Base-by-base conservation (phyloP, 2,888 invertebrate species). In the Caenorhabditis sulstoni region DNA sequence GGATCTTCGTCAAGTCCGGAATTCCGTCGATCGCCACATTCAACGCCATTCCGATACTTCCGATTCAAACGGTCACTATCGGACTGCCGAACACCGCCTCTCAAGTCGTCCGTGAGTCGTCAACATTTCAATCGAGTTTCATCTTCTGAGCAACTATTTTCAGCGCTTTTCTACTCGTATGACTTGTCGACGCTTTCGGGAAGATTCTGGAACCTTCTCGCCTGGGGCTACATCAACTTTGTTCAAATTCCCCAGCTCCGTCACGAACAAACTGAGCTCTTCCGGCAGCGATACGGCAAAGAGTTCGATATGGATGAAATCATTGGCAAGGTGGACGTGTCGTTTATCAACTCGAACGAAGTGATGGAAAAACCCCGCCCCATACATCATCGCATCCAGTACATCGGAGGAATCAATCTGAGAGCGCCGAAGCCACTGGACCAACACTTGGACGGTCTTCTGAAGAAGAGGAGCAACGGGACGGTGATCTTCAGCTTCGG, bases 321-420 rank as follows among this genome's bases (percentile, higher is more conserved):
- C 1, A 5, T 49, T 3, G 47, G 44, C 1, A 53, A 59, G 22
- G 45, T 79, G 1, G 81, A 79, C 44, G 12, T 81, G 8, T 35
- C 79, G 1, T 87, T 87, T 47, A 37, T 88, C 3, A 87, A 87
- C 53, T 85, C 86, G 18, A 79, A 88, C 41, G 88, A 88, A 66
- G 22, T 88, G 1, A 79, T 88, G 41, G 87, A 87, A 44, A 76
- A 81, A 29, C 81, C 86, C 7, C 65, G 82, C 23, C 84, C 85
- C 9, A 68, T 85, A n/a, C 65, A 73, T 18, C 67, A 81, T 18
- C 81, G 86, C 67, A 74, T 85, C 29, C 81, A 82, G 47, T 83
- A 84, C 57, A 87, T 87, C 45, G 87, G 87, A 20, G 86, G 85
- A 35, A 85, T 85, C 41, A 81, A 78, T 39, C 35, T 76, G 74